Evolutionary conservation across 92 coral and sea anemone genomes (phyloP).

Genomic region (Zoanthus gigantus): DNA sequence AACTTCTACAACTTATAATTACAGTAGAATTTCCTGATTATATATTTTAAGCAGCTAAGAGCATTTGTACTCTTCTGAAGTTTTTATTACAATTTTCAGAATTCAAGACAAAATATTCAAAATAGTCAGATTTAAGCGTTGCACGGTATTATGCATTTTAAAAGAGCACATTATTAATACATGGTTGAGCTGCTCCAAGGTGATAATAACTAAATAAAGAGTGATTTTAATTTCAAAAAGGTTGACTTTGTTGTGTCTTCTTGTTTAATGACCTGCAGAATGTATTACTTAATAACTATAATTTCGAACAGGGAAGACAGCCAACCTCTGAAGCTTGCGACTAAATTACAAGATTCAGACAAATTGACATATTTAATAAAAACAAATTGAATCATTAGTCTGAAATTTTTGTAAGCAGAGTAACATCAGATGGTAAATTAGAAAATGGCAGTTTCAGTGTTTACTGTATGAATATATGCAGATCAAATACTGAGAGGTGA

Average conservation of each 20-base stretch:
- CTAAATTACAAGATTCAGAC: not conserved
- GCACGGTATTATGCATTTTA: not conserved
- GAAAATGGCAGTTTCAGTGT: not conserved
- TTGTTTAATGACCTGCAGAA: not conserved
- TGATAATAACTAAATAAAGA: constrained; percentile 3
- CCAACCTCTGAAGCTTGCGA: not conserved
- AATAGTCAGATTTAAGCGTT: not conserved
- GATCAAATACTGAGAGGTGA: constrained; percentile 10
- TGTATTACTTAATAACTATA: not conserved
- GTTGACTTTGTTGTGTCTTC: constrained; percentile 31
- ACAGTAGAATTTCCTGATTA: too few species aligned
- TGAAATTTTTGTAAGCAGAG: not conserved
- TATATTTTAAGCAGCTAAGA: too few species aligned
- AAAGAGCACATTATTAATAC: constrained; percentile 8
- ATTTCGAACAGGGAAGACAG: not conserved
- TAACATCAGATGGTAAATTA: not conserved
- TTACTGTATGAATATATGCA: constrained; percentile 2
- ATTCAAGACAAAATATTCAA: not conserved
- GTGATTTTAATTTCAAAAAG: constrained; percentile 2
- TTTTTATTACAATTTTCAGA: not conserved
- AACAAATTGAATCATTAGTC: constrained; percentile 12
- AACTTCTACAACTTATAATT: too few species aligned
- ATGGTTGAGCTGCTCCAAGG: constrained; percentile 1
- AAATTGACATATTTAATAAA: not conserved
- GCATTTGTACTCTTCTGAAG: too few species aligned